Evolutionary conservation across 2,888 invertebrate genomes (phyloP).

Genomic region (Caenorhabditis sp.): DNA sequence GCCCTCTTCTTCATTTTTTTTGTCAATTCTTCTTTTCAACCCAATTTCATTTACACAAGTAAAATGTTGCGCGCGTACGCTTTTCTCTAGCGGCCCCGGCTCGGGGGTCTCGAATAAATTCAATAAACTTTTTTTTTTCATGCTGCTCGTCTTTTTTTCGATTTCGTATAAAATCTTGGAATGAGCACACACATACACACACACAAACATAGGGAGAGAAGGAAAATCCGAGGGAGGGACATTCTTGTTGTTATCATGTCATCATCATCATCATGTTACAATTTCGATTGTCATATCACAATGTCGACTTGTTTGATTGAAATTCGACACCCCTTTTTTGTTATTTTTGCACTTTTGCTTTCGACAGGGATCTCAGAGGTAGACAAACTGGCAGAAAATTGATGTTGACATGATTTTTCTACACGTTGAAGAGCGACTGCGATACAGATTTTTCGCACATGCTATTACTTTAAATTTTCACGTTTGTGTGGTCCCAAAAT

Average conservation of each 20-base stretch:
- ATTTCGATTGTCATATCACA: background rate
- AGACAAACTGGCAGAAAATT: too few species aligned
- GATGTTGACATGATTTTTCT: too few species aligned
- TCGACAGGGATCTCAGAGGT: too few species aligned
- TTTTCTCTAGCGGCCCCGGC: too few species aligned
- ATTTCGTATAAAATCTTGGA: slow-evolving; percentile 4
- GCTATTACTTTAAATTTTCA: too few species aligned
- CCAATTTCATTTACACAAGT: slow-evolving; percentile 3
- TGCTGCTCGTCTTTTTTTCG: slow-evolving; percentile 1
- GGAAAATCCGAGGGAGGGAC: slow-evolving; percentile 3
- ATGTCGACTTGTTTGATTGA: slow-evolving; percentile 3
- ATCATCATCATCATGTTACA: slow-evolving; percentile 3
- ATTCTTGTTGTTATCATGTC: background rate
- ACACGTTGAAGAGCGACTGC: too few species aligned
- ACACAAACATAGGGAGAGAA: slow-evolving; percentile 2
- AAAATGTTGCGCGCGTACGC: slow-evolving; percentile 11
- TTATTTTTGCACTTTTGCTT: background rate
- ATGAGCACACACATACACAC: background rate
- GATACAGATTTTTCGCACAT: too few species aligned
- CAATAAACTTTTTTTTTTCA: slow-evolving; percentile 29
- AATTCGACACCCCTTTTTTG: background rate
- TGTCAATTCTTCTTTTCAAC: background rate
- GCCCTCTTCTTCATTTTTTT: slow-evolving; percentile 14
- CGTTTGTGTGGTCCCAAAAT: too few species aligned
- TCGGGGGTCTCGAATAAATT: slow-evolving; percentile 14